Evolutionary conservation across 2,113 vertebrate genomes (phyloP).

Genomic region (Toxostoma redivivum): DNA sequence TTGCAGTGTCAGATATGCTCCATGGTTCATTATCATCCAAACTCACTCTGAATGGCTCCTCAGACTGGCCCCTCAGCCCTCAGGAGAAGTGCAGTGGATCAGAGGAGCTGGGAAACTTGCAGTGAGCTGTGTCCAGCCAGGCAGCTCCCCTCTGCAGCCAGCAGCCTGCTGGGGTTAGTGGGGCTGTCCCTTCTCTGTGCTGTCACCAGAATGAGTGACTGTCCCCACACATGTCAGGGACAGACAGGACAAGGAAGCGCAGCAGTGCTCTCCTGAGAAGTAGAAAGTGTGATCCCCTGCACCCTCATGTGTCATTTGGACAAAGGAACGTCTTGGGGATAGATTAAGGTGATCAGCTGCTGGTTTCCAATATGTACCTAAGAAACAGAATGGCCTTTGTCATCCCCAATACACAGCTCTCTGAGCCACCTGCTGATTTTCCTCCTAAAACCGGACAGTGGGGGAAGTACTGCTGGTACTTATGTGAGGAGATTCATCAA

Average conservation of each 20-base stretch:
- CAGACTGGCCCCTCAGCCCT: background rate
- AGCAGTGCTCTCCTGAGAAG: background rate
- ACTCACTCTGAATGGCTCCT: background rate
- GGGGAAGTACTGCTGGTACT: background rate
- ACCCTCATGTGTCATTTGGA: fast-evolving
- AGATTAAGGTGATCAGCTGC: background rate
- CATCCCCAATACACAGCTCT: background rate
- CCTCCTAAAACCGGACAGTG: background rate
- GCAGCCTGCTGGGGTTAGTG: fast-evolving
- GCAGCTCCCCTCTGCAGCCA: background rate
- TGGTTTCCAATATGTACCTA: background rate
- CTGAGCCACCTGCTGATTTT: background rate
- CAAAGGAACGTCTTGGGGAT: background rate
- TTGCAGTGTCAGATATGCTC: background rate
- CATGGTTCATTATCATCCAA: background rate
- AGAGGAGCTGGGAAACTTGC: background rate
- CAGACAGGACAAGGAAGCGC: background rate
- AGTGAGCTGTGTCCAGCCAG: background rate
- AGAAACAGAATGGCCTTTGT: background rate
- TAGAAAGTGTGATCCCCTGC: background rate
- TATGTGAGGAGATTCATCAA: background rate
- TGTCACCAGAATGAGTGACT: background rate
- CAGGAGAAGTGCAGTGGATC: background rate
- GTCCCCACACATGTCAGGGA: background rate
- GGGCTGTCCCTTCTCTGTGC: background rate